Conservation (phyloP, 2,888 invertebrate species). For the Thecocarcelia acutangulata region DNA sequence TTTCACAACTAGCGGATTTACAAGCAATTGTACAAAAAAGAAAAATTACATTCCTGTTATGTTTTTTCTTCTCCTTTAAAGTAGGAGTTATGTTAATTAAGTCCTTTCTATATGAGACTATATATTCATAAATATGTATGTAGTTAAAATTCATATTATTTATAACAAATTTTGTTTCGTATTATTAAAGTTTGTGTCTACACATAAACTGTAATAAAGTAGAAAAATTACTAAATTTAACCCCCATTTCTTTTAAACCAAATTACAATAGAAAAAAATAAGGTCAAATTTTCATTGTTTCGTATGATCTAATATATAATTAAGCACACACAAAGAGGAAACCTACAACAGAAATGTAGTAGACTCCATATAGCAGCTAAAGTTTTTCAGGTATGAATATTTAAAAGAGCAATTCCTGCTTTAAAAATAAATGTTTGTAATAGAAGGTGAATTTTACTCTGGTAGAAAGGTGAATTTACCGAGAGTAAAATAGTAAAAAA, state of each 20-base stretch:
- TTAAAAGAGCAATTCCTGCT: conserved; percentile 26
- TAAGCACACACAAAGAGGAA: conserved; percentile 41
- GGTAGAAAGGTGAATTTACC: conserved; percentile 38
- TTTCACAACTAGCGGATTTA: too few relatives aligned
- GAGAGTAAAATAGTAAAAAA: conserved; percentile 20
- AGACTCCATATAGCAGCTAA: conserved; percentile 21
- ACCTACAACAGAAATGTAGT: conserved; percentile 26
- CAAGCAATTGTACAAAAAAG: too few relatives aligned
- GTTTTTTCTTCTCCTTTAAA: too few relatives aligned
- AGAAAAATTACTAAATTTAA: not conserved
- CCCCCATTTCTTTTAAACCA: conserved; percentile 8
- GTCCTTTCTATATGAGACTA: too few relatives aligned
- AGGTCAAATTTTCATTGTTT: conserved; percentile 66
- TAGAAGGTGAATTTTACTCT: conserved; percentile 21
- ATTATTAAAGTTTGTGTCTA: too few relatives aligned
- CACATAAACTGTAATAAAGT: too few relatives aligned
- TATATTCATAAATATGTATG: not conserved
- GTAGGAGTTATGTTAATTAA: too few relatives aligned
- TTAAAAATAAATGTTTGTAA: not conserved
- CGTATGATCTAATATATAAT: conserved; percentile 64
- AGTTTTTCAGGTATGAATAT: conserved; percentile 29
- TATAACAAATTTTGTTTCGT: too few relatives aligned
- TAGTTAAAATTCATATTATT: not conserved
- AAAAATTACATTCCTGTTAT: too few relatives aligned
- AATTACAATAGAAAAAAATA: conserved; percentile 52